Evolutionary conservation across 2,888 invertebrate genomes (phyloP).

Genomic region (Orthonevra nobilis): DNA sequence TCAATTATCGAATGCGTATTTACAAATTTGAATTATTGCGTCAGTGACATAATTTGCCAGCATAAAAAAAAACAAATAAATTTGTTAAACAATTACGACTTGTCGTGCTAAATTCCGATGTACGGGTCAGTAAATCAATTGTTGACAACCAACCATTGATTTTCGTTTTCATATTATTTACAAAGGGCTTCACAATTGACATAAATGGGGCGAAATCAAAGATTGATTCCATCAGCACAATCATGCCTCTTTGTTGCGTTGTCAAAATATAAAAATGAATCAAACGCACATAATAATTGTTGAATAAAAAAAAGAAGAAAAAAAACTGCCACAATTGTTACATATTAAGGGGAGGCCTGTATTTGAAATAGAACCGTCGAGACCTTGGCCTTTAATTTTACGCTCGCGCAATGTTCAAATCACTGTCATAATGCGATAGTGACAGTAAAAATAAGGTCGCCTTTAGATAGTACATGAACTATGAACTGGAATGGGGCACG

Average conservation of each 20-base stretch:
- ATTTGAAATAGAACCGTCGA: no score
- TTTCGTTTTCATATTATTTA: neutral
- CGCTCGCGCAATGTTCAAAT: no score
- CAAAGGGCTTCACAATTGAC: constrained; percentile 15
- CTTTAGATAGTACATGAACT: no score
- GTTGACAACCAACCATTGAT: constrained; percentile 5
- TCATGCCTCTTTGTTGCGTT: neutral
- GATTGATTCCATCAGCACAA: constrained; percentile 9
- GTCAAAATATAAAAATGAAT: neutral
- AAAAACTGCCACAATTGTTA: neutral
- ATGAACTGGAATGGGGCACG: no score
- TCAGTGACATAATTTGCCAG: constrained; percentile 1
- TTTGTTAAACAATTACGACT: neutral
- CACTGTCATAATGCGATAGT: no score
- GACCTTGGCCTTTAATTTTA: no score
- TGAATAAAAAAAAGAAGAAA: no score
- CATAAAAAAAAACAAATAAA: no score
- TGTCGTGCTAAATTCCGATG: neutral
- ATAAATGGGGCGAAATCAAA: neutral
- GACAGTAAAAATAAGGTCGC: no score
- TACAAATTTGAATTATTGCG: constrained; percentile 1
- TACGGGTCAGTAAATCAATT: constrained; percentile 3
- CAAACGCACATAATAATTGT: neutral
- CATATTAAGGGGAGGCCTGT: neutral
- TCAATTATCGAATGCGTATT: no score